These are phyloP conservation scores for Macrobrachium nipponense DNA, from an alignment of 1,140 invertebrate species.

Conservation along the genomic window DNA sequence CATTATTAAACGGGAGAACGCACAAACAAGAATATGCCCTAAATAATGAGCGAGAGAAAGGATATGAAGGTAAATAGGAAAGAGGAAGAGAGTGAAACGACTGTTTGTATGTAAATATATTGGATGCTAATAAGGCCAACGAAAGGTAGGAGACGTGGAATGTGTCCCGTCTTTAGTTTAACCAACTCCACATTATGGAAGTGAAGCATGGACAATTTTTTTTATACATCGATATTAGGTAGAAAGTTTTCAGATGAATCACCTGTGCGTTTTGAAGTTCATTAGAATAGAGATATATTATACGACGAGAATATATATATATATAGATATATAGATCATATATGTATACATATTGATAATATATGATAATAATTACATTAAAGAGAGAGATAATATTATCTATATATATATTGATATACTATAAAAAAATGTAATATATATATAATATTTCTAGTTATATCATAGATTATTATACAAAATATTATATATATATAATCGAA, in stretches of 20 bases:
- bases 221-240: too few species aligned
- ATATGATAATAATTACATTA: too few species aligned
- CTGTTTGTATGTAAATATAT: neutral
- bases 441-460: too few species aligned
- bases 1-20: neutral
- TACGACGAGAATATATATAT: constrained; percentile 25
- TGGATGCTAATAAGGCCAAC: too few species aligned
- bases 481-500: constrained; percentile 4
- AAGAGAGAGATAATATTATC: too few species aligned
- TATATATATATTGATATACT: neutral
- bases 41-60: neutral
- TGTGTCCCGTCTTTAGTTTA: too few species aligned
- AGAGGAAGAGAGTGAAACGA: neutral
- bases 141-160: too few species aligned
- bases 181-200: too few species aligned
- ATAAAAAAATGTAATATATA: neutral
- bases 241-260: neutral
- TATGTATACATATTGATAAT: too few species aligned
- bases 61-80: neutral
- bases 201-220: neutral
- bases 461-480: too few species aligned
- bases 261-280: neutral
- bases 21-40: too few species aligned
- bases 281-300: too few species aligned
- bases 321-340: neutral